Conservation (phyloP, 2,113 vertebrate species). For the Hirundichthys speculiger region DNA sequence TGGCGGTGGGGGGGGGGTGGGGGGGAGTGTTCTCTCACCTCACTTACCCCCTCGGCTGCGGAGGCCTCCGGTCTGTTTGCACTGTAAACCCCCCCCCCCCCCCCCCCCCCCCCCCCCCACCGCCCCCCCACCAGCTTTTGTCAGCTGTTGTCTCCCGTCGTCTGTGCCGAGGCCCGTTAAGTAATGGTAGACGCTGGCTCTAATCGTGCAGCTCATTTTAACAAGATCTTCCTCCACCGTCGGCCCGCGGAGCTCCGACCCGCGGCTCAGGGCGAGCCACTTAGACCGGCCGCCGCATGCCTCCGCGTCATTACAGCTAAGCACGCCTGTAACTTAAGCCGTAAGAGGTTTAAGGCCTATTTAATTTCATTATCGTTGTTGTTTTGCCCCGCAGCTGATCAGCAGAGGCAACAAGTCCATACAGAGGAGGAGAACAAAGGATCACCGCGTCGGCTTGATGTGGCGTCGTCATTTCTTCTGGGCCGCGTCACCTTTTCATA, state of each 20-base stretch:
- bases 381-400: constrained; percentile 18
- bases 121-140: constrained; percentile 17
- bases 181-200: constrained; percentile 22
- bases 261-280: constrained; percentile 37
- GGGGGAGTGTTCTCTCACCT: too few species aligned
- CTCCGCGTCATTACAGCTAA: constrained; percentile 48
- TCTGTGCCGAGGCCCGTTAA: constrained; percentile 16
- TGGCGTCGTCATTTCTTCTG: neutral
- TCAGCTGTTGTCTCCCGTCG: constrained; percentile 42
- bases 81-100: constrained; percentile 2
- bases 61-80: constrained; percentile 10
- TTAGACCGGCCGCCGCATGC: constrained; percentile 49
- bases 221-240: constrained; percentile 35
- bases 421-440: neutral
- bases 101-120: too few species aligned
- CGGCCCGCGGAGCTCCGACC: constrained; percentile 17
- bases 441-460: neutral
- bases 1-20: too few species aligned
- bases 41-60: neutral
- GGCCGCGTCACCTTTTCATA: neutral
- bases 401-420: constrained; percentile 9
- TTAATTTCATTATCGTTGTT: constrained; percentile 44
- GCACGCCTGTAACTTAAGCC: constrained; percentile 26
- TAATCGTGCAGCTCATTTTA: constrained; percentile 54
- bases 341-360: constrained; percentile 39